These are phyloP conservation scores for Choristoneura rosaceana DNA, from an alignment of 2,888 invertebrate species.

Conservation along the genomic window DNA sequence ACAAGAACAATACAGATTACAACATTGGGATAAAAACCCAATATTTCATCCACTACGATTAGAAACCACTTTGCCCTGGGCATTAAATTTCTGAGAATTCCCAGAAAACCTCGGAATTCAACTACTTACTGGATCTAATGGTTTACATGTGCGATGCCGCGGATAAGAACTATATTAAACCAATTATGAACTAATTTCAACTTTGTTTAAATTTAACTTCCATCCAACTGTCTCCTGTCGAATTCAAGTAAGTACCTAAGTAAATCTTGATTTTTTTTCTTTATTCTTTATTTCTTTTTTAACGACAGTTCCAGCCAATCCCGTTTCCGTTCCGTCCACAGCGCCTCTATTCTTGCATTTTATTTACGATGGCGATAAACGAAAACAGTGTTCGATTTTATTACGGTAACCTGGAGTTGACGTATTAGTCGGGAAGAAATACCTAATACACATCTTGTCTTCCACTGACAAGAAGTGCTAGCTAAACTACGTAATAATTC, in stretches of 20 bases:
- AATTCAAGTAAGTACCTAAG: too few relatives aligned
- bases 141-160: too few relatives aligned
- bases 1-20: too few relatives aligned
- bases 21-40: too few relatives aligned
- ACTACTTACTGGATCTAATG: too few relatives aligned
- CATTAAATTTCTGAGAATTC: too few relatives aligned
- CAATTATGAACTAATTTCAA: neutral
- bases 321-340: neutral
- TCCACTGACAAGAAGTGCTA: neutral
- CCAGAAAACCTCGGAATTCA: too few relatives aligned
- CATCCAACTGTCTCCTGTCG: neutral
- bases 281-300: too few relatives aligned
- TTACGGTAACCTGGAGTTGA: conserved; percentile 1
- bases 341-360: conserved; percentile 4
- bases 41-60: too few relatives aligned
- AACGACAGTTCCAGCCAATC: conserved; percentile 5
- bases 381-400: conserved; percentile 21
- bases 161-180: neutral
- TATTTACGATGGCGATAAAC: conserved; percentile 28
- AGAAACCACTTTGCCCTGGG: too few relatives aligned
- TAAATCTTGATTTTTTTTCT: too few relatives aligned
- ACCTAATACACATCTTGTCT: neutral
- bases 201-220: neutral
- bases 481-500: too few relatives aligned
- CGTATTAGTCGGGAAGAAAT: neutral